Base-by-base conservation (phyloP, 2,113 vertebrate genomes). In the Pseudopodoces humilis region DNA sequence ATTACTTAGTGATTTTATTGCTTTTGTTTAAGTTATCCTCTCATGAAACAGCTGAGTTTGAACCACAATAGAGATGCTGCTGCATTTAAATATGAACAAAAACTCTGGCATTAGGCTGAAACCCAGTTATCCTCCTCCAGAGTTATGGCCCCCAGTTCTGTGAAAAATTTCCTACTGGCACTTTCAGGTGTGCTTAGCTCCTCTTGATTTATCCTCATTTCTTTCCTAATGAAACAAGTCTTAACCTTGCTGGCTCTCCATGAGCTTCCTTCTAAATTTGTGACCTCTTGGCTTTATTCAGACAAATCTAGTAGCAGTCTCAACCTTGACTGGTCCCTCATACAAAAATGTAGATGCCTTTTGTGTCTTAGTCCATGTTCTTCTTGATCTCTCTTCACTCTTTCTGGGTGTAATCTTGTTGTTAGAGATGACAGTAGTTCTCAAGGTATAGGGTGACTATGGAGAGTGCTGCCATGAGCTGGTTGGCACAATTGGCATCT, bases 1-100 rank as follows among this genome's bases (percentile, higher is more conserved):
- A 74, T 91, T 86, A 82, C 59, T 92, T 87, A 70, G 71, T 95
- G 88, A 89, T 96, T 96, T 93, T 88, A 87, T 68, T 92, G 89
- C 78, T 92, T 95, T 92, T 95, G 53, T 94, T 5, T 46, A 92
- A 90, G 86, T 76, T 74, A 56, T 58, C 49, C 64, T 35, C 4
- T 4, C 47, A 20, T 50, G 84, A 78, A 95, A 79, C 72, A 95
- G 91, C 60, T 88, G 93, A 95, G 39, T 90, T 95, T 12, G 28
- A 92, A 64, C 30, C 71, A 79, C 86, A 86, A 37, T 72, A 65
- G 72, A 74, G 49, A 60, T 75, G 43, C 10, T 91, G 62, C 41
- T 71, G 64, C 58, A 58, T 90, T 89, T 81, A 72, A 78, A 7
- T 87, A 41, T 23, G 19, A 88, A 49, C 14, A 75, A 76, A 50